Evolutionary conservation across 2,113 vertebrate genomes (phyloP).

Genomic region (Atractosteus spatula): DNA sequence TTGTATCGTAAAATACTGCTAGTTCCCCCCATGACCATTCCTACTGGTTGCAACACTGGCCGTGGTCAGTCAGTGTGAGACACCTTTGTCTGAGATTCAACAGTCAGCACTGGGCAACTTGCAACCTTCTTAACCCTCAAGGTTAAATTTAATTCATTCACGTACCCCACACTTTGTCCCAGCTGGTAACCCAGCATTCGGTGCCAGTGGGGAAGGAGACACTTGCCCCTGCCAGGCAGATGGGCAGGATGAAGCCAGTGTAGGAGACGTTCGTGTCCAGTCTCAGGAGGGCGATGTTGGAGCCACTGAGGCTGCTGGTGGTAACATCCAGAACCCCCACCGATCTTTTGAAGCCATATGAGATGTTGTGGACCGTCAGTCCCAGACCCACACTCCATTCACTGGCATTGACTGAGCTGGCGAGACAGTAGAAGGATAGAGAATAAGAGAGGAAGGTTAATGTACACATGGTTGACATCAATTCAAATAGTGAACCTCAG

Average conservation of each 20-base stretch:
- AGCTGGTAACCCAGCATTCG: conserved; percentile 67
- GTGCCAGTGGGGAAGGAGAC: conserved; percentile 50
- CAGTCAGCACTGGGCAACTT: conserved; percentile 22
- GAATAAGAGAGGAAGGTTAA: no score
- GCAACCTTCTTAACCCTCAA: background rate
- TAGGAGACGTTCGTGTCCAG: conserved; percentile 40
- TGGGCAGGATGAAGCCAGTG: conserved; percentile 47
- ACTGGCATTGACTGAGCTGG: conserved; percentile 22
- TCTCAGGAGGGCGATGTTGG: conserved; percentile 60
- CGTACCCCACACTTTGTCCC: conserved; percentile 55
- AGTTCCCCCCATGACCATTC: no score
- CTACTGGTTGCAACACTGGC: conserved; percentile 57
- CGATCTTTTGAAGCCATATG: conserved; percentile 19
- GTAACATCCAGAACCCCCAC: conserved; percentile 28
- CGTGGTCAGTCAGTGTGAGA: conserved; percentile 37
- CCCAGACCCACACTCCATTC: conserved; percentile 30
- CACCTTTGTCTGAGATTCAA: conserved; percentile 57
- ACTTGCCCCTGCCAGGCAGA: conserved; percentile 49
- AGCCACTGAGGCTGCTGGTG: conserved; percentile 37
- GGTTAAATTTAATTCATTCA: conserved; percentile 1
- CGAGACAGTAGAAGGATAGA: background rate
- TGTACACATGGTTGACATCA: no score
- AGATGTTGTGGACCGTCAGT: conserved; percentile 23
- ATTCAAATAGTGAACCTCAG: no score
- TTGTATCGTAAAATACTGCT: no score